Percentiles rank a stretch among this genome's conserved stretches.
Conservation (phyloP, 2,888 invertebrate genomes). For the Steinernema carpocapsae region DNA sequence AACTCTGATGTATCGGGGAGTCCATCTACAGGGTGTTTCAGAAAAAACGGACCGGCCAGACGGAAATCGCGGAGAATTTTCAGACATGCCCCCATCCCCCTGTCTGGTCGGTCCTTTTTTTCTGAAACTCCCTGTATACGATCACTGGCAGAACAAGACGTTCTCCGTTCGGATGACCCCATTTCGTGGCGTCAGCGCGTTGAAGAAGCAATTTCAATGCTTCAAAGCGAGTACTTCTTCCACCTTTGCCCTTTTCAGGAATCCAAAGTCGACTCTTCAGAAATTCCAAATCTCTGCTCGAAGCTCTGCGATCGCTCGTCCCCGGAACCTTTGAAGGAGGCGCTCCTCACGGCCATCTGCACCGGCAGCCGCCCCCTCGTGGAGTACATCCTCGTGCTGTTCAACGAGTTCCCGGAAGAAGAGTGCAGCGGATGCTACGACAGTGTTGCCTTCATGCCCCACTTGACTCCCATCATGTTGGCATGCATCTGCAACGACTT, state of each 20-base stretch:
- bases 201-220: neutral
- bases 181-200: too few relatives aligned
- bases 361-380: constrained; percentile 59
- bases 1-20: too few relatives aligned
- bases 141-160: too few relatives aligned
- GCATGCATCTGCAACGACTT: constrained; percentile 69
- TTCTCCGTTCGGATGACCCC: too few relatives aligned
- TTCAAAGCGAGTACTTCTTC: too few relatives aligned
- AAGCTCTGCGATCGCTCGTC: constrained; percentile 1
- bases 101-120: too few relatives aligned
- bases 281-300: neutral
- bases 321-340: constrained; percentile 51
- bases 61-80: too few relatives aligned
- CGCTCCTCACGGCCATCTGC: constrained; percentile 53
- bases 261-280: too few relatives aligned
- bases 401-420: constrained; percentile 49
- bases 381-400: constrained; percentile 56
- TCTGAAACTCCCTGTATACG: neutral
- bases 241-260: too few relatives aligned
- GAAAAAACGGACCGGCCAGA: too few relatives aligned
- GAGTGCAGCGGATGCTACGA: constrained; percentile 42
- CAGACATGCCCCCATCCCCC: too few relatives aligned
- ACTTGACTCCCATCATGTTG: constrained; percentile 71
- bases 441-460: constrained; percentile 54
- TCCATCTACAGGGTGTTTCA: too few relatives aligned